These are phyloP conservation scores for Gallinago undulata DNA, from an alignment of 2,113 vertebrate species.

Conservation along the genomic window DNA sequence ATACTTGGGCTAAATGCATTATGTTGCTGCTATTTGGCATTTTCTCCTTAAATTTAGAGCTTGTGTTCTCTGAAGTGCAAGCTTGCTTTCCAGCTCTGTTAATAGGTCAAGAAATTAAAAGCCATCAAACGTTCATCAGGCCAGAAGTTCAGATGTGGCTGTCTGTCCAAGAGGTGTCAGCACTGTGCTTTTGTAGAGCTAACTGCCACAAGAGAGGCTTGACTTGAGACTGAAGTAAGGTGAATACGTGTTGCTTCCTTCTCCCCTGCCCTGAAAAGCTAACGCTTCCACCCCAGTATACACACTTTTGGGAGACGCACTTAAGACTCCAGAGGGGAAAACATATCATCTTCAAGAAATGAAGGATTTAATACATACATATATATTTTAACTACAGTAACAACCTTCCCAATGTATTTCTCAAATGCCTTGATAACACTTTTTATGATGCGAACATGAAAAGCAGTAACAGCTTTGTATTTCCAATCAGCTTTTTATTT, in stretches of 20 bases:
- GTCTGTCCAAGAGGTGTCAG: background rate
- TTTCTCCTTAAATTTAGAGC: background rate
- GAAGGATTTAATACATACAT: background rate
- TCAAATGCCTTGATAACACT: background rate
- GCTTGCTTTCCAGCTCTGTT: background rate
- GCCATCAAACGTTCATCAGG: background rate
- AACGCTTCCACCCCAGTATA: background rate
- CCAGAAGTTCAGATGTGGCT: background rate
- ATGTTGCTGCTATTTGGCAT: background rate
- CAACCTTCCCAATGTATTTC: background rate
- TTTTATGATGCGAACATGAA: background rate
- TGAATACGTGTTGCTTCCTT: background rate
- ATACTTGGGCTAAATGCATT: background rate
- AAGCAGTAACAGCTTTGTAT: background rate
- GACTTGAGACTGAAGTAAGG: background rate
- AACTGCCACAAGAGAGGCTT: background rate
- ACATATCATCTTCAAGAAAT: background rate
- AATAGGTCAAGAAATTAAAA: background rate
- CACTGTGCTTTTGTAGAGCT: background rate
- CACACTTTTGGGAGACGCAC: accelerated
- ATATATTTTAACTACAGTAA: background rate
- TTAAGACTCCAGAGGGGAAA: background rate
- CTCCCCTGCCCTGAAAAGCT: background rate
- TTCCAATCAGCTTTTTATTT: conserved; percentile 9
- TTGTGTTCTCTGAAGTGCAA: accelerated